phyloP scores from a whole-genome alignment of 2,797 vertebrate species.

The Ptychobarbus kaznakovi region DNA sequence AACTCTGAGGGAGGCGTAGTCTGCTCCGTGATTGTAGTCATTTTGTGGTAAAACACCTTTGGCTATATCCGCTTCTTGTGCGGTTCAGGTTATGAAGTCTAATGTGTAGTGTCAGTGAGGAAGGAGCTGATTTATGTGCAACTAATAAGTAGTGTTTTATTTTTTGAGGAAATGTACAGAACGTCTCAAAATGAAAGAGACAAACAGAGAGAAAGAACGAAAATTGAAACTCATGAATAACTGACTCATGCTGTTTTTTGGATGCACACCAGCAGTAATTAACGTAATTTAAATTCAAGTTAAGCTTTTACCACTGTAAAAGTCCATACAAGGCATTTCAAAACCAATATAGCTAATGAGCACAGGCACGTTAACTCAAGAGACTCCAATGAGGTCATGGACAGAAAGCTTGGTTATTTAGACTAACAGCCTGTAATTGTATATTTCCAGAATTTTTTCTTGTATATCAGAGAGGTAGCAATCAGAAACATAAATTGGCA shows the following conservation, averaged over 20 bases:
- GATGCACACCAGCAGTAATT: slow-evolving; percentile 21
- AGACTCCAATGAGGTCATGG: background rate
- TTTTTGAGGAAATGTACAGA: slow-evolving; percentile 57
- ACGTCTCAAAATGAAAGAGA: slow-evolving; percentile 27
- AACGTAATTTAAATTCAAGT: slow-evolving; percentile 7
- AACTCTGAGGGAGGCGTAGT: slow-evolving; percentile 49
- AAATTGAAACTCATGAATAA: slow-evolving; percentile 18
- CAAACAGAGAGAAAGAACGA: slow-evolving; percentile 1
- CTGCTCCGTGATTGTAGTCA: slow-evolving; percentile 55
- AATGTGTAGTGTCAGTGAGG: slow-evolving; percentile 34
- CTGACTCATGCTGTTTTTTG: slow-evolving; percentile 28
- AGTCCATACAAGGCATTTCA: background rate
- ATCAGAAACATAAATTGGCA: background rate
- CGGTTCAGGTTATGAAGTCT: slow-evolving; percentile 52
- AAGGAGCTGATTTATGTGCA: slow-evolving; percentile 55
- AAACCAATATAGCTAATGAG: slow-evolving; percentile 7
- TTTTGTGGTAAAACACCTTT: slow-evolving; percentile 57
- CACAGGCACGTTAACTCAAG: background rate
- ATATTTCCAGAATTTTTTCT: background rate
- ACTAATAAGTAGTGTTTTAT: slow-evolving; percentile 61
- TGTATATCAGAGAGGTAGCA: background rate
- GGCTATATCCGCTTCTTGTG: slow-evolving; percentile 56
- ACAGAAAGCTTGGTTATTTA: background rate
- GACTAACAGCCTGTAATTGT: background rate
- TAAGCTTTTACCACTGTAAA: slow-evolving; percentile 7